phyloP scores from a whole-genome alignment of 2,113 vertebrate species.

The Menidia beryllina region DNA sequence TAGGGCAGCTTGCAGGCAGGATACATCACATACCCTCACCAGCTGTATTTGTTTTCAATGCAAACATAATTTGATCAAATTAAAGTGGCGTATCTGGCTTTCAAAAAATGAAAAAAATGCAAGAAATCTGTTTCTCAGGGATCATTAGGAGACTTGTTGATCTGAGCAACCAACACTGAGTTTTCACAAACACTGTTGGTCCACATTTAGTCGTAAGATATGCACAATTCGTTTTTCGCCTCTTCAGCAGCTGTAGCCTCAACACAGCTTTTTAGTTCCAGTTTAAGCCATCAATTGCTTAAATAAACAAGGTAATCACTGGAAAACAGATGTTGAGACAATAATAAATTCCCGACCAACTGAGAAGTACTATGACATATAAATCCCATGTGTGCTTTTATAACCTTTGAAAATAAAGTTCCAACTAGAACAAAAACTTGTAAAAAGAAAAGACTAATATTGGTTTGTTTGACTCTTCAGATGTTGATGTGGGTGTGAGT shows the following conservation, averaged over 20 bases:
- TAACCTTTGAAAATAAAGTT: neutral
- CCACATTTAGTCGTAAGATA: neutral
- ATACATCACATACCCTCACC: neutral
- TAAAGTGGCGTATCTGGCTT: neutral
- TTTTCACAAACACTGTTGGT: neutral
- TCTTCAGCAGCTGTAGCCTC: no score
- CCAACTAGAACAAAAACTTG: neutral
- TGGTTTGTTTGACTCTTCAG: conserved; percentile 30
- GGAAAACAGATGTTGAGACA: neutral
- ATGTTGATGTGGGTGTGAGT: conserved; percentile 13
- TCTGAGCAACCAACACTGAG: neutral
- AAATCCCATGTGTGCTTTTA: neutral
- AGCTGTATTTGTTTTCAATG: neutral
- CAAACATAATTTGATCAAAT: neutral
- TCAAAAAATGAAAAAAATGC: no score
- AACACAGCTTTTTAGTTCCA: no score
- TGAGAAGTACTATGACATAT: neutral
- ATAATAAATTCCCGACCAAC: neutral
- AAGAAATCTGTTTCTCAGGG: neutral
- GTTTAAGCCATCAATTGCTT: neutral
- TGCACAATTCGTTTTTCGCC: no score
- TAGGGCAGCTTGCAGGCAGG: neutral
- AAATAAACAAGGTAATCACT: neutral
- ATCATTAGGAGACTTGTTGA: neutral
- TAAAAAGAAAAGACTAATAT: conserved; percentile 2